phyloP scores from a whole-genome alignment of 2,888 invertebrate species.

The Coelopa pilipes region DNA sequence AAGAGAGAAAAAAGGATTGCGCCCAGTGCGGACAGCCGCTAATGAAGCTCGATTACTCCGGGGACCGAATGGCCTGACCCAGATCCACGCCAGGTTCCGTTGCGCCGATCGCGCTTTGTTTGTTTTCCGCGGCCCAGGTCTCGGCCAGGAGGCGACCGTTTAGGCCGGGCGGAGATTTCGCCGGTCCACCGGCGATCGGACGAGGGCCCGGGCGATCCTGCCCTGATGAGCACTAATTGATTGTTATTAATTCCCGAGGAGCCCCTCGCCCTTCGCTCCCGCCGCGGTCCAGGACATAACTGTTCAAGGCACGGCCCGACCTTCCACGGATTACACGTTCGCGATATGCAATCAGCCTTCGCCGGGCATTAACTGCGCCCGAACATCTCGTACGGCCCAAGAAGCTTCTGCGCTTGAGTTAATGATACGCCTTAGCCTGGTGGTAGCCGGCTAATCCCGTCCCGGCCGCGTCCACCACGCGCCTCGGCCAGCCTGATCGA shows the following conservation, averaged over 20 bases:
- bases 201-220: constrained; percentile 9
- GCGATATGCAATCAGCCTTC: constrained; percentile 23
- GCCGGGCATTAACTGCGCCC: constrained; percentile 7
- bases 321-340: constrained; percentile 13
- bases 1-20: too few species aligned
- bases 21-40: too few species aligned
- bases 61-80: not conserved
- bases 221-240: constrained; percentile 34
- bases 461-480: not conserved
- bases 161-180: not conserved
- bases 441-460: not conserved
- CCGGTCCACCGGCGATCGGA: not conserved
- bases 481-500: not conserved
- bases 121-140: too few species aligned
- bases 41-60: not conserved
- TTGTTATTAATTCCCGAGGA: constrained; percentile 26
- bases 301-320: too few species aligned
- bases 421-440: constrained; percentile 12
- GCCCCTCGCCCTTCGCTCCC: not conserved
- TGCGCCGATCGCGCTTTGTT: not conserved
- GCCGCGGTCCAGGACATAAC: not conserved
- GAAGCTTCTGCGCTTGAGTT: constrained; percentile 24
- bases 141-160: not conserved
- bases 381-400: not conserved
- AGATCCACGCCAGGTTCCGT: not conserved